Evolutionary conservation across 2,888 invertebrate species (phyloP), one percentile per base, ranked within the genome.

Genomic region (Spilarctia lutea): DNA sequence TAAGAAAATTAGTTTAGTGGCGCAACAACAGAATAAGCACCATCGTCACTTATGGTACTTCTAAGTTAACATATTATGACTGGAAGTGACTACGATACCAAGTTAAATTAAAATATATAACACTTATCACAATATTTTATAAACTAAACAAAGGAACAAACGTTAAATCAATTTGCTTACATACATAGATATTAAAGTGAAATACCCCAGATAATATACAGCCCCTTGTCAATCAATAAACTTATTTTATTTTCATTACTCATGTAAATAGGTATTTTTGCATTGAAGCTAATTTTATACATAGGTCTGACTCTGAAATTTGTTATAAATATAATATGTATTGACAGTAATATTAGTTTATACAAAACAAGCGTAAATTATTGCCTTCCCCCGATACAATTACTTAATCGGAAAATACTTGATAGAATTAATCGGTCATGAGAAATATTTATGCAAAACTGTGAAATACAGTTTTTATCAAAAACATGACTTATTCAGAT

Each of bases 381-480:
- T 97, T 97, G 97, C 97, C 96, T 97, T 97, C 96, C 97, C 97
- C 97, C 96, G 95, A 94, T 94, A 95, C 87, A 85, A 81, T 84
- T 91, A 89, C 85, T 90, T 87, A 86, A 88, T 88, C 86, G 87
- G 89, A 86, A 87, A 84, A 84, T 80, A 82, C 63, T 73, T 75
- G 68, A 75, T 65, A 33, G n/a, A 65, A 71, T 45, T 39, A 76
- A 30, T 69, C 72, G 52, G 35, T 70, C 33, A 52, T 48, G 60
- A 4, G 20, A 70, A 70, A n/a, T 42, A 42, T 60, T 39, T 39
- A 60, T 33, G 33, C n/a, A 18, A 60, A 45, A 52, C 30, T 42
- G 42, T 66, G 18, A 11, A 27, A 33, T 30, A n/a, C 16, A 52
- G n/a, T 72, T 52, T 35, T 27, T 52, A 35, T 52, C 24, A 66